Base-by-base conservation (phyloP, 35 echinoderm and acorn worm genomes). In the Apostichopus californicus region DNA sequence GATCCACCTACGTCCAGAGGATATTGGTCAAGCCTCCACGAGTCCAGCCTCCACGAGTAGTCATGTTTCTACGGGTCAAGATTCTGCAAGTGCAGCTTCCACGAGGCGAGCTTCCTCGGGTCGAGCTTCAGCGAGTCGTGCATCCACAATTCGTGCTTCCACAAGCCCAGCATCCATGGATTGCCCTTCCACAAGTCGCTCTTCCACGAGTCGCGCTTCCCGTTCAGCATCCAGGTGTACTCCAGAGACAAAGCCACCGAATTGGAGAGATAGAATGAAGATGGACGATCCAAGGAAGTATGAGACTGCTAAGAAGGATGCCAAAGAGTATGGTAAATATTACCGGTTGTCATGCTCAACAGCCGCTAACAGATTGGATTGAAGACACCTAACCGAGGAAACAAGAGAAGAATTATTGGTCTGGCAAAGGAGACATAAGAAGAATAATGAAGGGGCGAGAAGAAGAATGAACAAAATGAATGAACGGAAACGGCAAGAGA, bases 191-290 rank as follows among this genome's bases (percentile, higher is more conserved):
- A 73, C 70, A 1, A 73, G 70, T 73, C 20, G 70, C 70, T 21
- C 70, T 15, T 1, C 70, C 70, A 73, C 70, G 70, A 73, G 70
- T 73, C 70, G 70, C 70, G 70, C 20, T 73, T 21, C 70, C 70
- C 70, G 70, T 73, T 73, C 70, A 73, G 70, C 70, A 73, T 73
- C 70, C 70, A 73, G 70, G 70, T 73, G 70, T 73, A 73, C 70
- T 25, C 25, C 25, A 25, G 26, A 28, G 26, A 28, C 83, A 23
- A 64, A 86, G 55, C 23, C 83, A 18, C 83, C 57, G 23, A 86
- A 86, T 86, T 64, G 83, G 83, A 86, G 83, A 59, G 83, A 86
- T 59, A 86, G 55, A 86, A 86, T 86, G 83, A 86, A 86, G 23
- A 57, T 11, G 22, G 55, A 59, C 5, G 23, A 86, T 23, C 83